Conservation (phyloP, 2,113 vertebrate species). For the Setophaga coronata region DNA sequence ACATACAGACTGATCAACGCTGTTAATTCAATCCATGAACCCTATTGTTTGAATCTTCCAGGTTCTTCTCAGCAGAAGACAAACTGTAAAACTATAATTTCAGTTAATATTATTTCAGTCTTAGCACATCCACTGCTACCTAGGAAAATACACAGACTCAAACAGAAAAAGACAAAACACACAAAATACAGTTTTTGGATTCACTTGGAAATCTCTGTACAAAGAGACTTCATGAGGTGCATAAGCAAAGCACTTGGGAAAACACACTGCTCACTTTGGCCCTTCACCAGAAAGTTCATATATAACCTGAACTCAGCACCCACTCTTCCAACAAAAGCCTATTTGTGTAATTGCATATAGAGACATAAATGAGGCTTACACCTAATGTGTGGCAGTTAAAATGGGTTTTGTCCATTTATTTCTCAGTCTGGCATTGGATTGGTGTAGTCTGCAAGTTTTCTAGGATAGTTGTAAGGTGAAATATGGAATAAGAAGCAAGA, state of each 20-base stretch:
- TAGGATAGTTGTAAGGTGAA: not conserved
- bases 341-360: not conserved
- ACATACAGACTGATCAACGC: not conserved
- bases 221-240: not conserved
- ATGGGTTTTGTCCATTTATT: not conserved
- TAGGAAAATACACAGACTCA: not conserved
- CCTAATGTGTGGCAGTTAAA: not conserved
- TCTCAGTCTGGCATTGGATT: not conserved
- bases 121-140: not conserved
- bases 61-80: not conserved
- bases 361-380: not conserved
- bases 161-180: not conserved
- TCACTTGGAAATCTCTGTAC: accelerated
- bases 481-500: not conserved
- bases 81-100: not conserved
- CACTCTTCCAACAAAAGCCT: not conserved
- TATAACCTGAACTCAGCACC: not conserved
- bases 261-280: not conserved
- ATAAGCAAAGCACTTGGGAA: not conserved
- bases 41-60: not conserved
- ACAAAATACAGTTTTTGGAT: not conserved
- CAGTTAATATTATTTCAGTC: not conserved
- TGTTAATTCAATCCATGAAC: not conserved
- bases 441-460: not conserved
- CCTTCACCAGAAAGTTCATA: not conserved